Evolutionary conservation across 2,888 invertebrate species (phyloP), one percentile per base, ranked within the genome.

Genomic region (Acleris holmiana): DNA sequence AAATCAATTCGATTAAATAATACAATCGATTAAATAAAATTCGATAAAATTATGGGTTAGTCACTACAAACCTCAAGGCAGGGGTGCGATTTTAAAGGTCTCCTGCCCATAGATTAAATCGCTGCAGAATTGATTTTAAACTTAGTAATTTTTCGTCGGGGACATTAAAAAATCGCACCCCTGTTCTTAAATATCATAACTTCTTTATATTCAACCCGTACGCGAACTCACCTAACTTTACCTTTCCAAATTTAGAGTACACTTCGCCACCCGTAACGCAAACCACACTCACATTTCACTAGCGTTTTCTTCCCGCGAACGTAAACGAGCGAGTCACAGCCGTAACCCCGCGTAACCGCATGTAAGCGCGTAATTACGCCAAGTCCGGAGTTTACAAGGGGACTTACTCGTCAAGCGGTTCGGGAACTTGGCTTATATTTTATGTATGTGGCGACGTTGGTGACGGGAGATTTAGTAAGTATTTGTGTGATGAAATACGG

Each of bases 291-390:
- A 40, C 8, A 35, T 35, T 53, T 29, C 40, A 19, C 15, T 17
- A 13, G 21, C 54, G 5, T 41, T 55, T 44, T 55, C 54, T 44
- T 41, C 21, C 53, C n/a, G 15, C 4, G 4, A 23, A 55, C 44
- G 23, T 17, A 44, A 55, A 44, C 55, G 23, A 3, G 8, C 15
- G 15, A 54, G 54, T 41, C 41, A 21, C 23, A 17, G 7, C 6
- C 44, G 55, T 13, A 55, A 53, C 53, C 18, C 6, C 15, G 17
- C 21, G n/a, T 17, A 54, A 48, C 61, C 54, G 54, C 61, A 48
- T 13, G 62, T 63, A 55, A 48, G 23, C 41, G 44, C 25, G 44
- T 55, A 63, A 63, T 63, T 58, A 58, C 63, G 23, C 48, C 61
- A 44, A 60, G 21, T 49, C 48, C 17, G 25, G 23, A 23, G 49